Base-by-base conservation (phyloP, 2,797 vertebrate genomes). In the Furcifer pardalis region DNA sequence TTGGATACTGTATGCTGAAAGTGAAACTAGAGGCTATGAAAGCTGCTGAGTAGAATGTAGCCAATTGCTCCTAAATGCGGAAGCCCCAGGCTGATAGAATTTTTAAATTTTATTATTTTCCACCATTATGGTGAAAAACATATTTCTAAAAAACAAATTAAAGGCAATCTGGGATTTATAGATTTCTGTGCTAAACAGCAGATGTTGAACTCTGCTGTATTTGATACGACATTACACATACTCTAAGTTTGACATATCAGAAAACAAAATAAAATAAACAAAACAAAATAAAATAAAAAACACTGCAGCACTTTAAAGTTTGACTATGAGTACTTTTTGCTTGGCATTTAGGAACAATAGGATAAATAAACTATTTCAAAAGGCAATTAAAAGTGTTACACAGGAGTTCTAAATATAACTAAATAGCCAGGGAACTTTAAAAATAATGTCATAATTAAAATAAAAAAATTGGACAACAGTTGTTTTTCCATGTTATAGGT, bases 371-470 rank as follows among this genome's bases (percentile, higher is more conserved):
- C 35, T 32, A 66, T 35, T 69, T 35, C 27, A 62, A 81, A 85
- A 81, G 80, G 78, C 60, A 13, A 76, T 74, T 84, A 52, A 88
- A 60, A 83, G 2, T 86, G n/a, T n/a, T n/a, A n/a, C n/a, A n/a
- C n/a, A n/a, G n/a, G n/a, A n/a, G n/a, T 85, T 86, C 79, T 92
- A 78, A 90, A 89, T 87, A 63, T 49, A 79, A 82, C 76, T 83
- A 91, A 66, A 35, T 17, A 35, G n/a, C n/a, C n/a, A n/a, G n/a
- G n/a, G n/a, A 32, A 30, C 68, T 49, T 60, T 81, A 77, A n/a
- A 86, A 79, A 80, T 79, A 76, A 40, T 42, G 52, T 27, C 8
- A 42, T 81, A 87, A 65, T 44, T 75, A 87, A 84, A 65, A 78
- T 77, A 75, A 81, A 60, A 83, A 21, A 56, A 75, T 89, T 87